Base-by-base conservation (phyloP, 2,888 invertebrate genomes). In the Lepidocyrtoides sp. region DNA sequence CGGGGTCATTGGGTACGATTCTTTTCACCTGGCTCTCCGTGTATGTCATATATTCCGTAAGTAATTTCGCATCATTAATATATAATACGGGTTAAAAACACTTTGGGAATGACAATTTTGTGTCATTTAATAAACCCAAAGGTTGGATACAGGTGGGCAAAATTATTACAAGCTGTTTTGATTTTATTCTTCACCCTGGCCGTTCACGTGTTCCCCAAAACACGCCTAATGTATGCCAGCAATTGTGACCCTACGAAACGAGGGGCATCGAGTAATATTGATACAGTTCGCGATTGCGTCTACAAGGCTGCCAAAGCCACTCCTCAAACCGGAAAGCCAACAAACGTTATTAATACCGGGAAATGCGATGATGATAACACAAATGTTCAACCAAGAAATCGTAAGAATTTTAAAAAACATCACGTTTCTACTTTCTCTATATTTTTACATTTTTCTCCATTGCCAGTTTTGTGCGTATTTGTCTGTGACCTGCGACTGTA, bases 401-500 rank as follows among this genome's bases (percentile, higher is more conserved):
- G 51, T 26, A 75, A 75, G 17, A n/a, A 14, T 36, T 44, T 23
- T 26, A 26, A 8, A 20, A 4, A 23, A 48, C 14, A 17, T 23
- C 23, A 48, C 23, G 10, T 75, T 48, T 48, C 12, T 44, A 12
- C 12, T 17, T 44, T 23, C 81, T 23, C 41, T 3, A 23, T 81
- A 69, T 66, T n/a, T n/a, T n/a, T n/a, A n/a, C n/a, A n/a, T n/a
- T n/a, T n/a, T n/a, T n/a, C n/a, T n/a, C n/a, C n/a, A n/a, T n/a
- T n/a, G n/a, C 0, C 41, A 93, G 93, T 84, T 51, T 17, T 93
- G 14, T 93, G 92, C 48, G 92, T 93, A 10, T 93, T 92, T 48
- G 89, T 93, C 0, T 92, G 92, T 57, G 93, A 93, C 60, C 26
- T 92, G 10, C 89, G 92, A 0, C 66, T 92, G 10, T 86, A 51